Evolutionary conservation across 1,140 invertebrate species (phyloP).

Genomic region (Panagrolaimus sp.): DNA sequence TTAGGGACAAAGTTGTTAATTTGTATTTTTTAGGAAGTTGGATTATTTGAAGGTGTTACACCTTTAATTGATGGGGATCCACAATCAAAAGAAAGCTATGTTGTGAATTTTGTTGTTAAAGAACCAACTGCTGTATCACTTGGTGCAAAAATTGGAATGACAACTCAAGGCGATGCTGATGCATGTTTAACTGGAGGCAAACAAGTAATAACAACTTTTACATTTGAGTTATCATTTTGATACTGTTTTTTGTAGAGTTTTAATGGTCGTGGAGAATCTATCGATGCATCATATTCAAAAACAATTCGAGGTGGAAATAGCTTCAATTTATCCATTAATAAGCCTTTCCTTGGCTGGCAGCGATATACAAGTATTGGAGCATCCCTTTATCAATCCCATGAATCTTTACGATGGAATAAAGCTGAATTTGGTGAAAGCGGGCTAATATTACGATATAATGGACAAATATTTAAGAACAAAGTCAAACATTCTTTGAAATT

Average conservation of each 20-base stretch:
- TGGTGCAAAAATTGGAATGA: constrained; percentile 53
- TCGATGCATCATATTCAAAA: constrained; percentile 48
- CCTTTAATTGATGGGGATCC: constrained; percentile 48
- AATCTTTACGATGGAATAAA: constrained; percentile 50
- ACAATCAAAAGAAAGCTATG: constrained; percentile 30
- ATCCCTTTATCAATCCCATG: constrained; percentile 34
- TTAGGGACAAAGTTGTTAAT: too few species aligned
- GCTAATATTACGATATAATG: constrained; percentile 38
- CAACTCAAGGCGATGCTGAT: constrained; percentile 53
- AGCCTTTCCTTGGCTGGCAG: constrained; percentile 58
- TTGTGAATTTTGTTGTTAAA: constrained; percentile 49
- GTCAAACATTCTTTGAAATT: constrained; percentile 41
- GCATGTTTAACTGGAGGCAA: constrained; percentile 41
- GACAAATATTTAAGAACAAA: constrained; percentile 30
- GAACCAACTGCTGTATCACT: constrained; percentile 45
- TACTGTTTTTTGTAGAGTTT: constrained; percentile 49
- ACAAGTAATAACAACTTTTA: constrained; percentile 29
- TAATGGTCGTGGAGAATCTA: constrained; percentile 50
- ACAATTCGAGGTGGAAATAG: constrained; percentile 42
- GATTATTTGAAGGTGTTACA: constrained; percentile 46
- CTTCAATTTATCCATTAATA: constrained; percentile 45
- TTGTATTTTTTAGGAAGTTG: constrained; percentile 49
- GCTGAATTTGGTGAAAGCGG: constrained; percentile 51
- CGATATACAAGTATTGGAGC: constrained; percentile 38
- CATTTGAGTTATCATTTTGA: not conserved